Percentiles rank a stretch among this genome's conserved stretches.
These are phyloP conservation scores for Pachyseris speciosa DNA, from an alignment of 64 coral and sea anemone genomes.

Conservation along the genomic window DNA sequence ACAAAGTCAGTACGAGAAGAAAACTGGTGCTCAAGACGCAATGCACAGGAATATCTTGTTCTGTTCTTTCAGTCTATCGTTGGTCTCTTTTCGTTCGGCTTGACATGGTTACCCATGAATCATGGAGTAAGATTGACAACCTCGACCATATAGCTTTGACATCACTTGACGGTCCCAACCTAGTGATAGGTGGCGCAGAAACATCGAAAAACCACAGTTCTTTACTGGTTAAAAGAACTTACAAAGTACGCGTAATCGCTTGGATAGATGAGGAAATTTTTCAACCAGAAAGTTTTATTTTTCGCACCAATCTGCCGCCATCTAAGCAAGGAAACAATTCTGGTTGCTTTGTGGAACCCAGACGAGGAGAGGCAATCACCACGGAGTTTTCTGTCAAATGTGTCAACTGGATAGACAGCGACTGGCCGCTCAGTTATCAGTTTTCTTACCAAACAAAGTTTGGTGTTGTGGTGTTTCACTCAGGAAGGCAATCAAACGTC, in stretches of 20 bases:
- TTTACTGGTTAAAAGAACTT: neutral
- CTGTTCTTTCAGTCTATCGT: constrained; percentile 29
- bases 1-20: constrained; percentile 59
- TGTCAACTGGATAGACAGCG: constrained; percentile 33
- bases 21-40: constrained; percentile 48
- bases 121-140: constrained; percentile 43
- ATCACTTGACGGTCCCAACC: constrained; percentile 68
- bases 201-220: neutral
- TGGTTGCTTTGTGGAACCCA: constrained; percentile 22
- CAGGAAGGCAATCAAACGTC: neutral
- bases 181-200: constrained; percentile 30
- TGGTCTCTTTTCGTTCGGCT: constrained; percentile 67
- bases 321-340: neutral
- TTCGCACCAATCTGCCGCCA: constrained; percentile 69
- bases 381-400: constrained; percentile 70
- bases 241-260: neutral
- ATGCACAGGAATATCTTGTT: constrained; percentile 78
- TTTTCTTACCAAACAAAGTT: constrained; percentile 58
- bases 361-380: constrained; percentile 54
- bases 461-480: constrained; percentile 77
- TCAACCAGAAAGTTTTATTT: neutral
- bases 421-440: constrained; percentile 70
- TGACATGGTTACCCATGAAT: neutral
- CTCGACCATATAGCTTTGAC: constrained; percentile 40
- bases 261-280: neutral